These are phyloP conservation scores for Orthosia gracilis DNA, from an alignment of 2,888 invertebrate genomes.

Conservation along the genomic window DNA sequence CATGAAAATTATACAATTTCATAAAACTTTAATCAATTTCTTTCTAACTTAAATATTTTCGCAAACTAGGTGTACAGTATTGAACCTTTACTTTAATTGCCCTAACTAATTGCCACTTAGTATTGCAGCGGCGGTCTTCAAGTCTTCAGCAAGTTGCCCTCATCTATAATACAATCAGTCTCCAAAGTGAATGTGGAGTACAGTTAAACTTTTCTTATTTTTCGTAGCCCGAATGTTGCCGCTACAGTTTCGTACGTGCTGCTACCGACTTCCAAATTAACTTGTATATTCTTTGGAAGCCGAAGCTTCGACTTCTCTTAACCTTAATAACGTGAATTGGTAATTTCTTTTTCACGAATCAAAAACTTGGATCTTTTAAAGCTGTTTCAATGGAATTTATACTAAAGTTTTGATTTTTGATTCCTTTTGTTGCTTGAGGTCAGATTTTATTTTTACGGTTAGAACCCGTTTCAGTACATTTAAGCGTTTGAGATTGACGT, in stretches of 20 bases:
- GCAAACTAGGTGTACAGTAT: not conserved
- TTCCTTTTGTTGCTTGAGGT: slow-evolving; percentile 43
- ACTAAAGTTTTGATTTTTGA: slow-evolving; percentile 41
- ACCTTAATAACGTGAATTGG: slow-evolving; percentile 59
- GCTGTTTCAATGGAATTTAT: slow-evolving; percentile 44
- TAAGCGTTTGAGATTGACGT: not conserved
- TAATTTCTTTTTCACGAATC: slow-evolving; percentile 55
- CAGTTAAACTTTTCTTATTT: slow-evolving; percentile 24
- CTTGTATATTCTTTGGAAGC: slow-evolving; percentile 59
- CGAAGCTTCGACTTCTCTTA: slow-evolving; percentile 30
- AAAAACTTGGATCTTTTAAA: slow-evolving; percentile 49
- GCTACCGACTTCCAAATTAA: slow-evolving; percentile 59
- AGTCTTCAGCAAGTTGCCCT: not conserved
- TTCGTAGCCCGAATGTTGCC: slow-evolving; percentile 31
- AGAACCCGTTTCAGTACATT: not conserved
- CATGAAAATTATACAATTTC: no score
- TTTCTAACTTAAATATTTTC: not conserved
- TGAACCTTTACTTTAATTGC: not conserved
- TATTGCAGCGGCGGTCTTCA: not conserved
- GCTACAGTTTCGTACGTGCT: slow-evolving; percentile 58
- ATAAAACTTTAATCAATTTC: no score
- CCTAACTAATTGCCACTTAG: slow-evolving; percentile 8
- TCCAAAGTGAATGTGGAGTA: slow-evolving; percentile 22
- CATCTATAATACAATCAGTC: slow-evolving; percentile 43
- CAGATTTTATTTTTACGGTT: slow-evolving; percentile 24